Percentiles rank a stretch among this genome's conserved stretches.
phyloP scores from a whole-genome alignment of 2,113 vertebrate species.

The Brachypodius melanocephalos region DNA sequence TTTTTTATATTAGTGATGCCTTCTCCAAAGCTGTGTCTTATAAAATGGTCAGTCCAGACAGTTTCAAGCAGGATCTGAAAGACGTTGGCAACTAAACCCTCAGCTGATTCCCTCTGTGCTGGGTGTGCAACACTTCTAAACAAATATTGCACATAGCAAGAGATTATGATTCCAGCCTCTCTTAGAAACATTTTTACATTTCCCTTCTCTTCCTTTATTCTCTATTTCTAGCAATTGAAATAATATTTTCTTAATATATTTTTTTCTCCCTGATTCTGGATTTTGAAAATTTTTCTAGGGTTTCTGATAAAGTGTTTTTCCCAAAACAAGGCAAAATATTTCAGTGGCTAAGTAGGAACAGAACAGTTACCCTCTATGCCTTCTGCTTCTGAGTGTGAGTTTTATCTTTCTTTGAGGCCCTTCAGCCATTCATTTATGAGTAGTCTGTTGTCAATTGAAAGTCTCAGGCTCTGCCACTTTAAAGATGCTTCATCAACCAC shows the following conservation, averaged over 20 bases:
- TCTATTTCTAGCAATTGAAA: background rate
- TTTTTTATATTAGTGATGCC: background rate
- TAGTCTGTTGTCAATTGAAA: background rate
- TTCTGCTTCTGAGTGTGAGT: background rate
- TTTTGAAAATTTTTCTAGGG: background rate
- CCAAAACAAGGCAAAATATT: background rate
- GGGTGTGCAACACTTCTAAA: background rate
- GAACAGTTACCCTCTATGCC: background rate
- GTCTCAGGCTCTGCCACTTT: background rate
- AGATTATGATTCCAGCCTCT: background rate
- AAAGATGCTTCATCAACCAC: background rate
- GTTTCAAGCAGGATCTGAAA: background rate
- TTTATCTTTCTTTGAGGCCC: background rate
- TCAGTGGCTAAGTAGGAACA: background rate
- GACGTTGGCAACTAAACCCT: background rate
- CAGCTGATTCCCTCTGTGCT: background rate
- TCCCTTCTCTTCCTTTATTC: background rate
- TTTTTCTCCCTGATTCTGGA: background rate
- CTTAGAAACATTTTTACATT: background rate
- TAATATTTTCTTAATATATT: background rate
- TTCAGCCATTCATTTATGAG: background rate
- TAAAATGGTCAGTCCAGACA: background rate
- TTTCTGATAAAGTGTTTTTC: background rate
- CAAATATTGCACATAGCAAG: background rate
- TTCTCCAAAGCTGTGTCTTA: background rate